These are phyloP conservation scores for Synanthedon tipuliformis DNA, from an alignment of 2,888 invertebrate genomes.

Conservation along the genomic window DNA sequence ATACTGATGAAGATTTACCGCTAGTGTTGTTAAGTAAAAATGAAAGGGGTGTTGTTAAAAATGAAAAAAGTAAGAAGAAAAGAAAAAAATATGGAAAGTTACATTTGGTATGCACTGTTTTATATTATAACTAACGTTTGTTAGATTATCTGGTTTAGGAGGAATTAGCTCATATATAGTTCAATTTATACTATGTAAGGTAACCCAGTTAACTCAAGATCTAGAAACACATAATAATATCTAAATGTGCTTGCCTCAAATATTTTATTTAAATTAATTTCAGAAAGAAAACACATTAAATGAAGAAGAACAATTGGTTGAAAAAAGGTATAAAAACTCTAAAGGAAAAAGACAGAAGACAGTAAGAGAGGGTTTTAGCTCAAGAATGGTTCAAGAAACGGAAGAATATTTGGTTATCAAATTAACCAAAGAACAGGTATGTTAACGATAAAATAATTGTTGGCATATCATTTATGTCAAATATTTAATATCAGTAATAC, in stretches of 20 bases:
- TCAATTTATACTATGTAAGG: too few species aligned
- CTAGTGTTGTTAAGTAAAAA: slow-evolving; percentile 11
- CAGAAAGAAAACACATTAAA: slow-evolving; percentile 4
- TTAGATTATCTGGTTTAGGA: too few species aligned
- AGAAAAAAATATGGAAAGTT: slow-evolving; percentile 2
- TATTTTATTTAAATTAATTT: background rate
- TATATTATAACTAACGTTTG: background rate
- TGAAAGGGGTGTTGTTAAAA: slow-evolving; percentile 1
- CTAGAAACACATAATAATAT: background rate
- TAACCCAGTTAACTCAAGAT: background rate
- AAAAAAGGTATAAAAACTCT: too few species aligned
- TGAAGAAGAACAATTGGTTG: too few species aligned
- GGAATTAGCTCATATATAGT: too few species aligned
- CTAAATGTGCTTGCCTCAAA: background rate
- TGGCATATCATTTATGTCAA: too few species aligned
- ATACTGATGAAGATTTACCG: slow-evolving; percentile 16
- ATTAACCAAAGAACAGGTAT: slow-evolving; percentile 47
- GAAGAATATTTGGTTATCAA: slow-evolving; percentile 56
- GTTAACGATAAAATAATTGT: background rate
- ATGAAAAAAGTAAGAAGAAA: slow-evolving; percentile 3
- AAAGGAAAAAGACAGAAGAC: slow-evolving; percentile 12
- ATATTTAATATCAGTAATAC: too few species aligned
- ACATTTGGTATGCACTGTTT: background rate
- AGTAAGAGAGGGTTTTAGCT: slow-evolving; percentile 39
- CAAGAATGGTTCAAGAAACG: slow-evolving; percentile 60